phyloP scores from a whole-genome alignment of 2,113 vertebrate genomes.

The Cryptomyrus ogoouensis region DNA sequence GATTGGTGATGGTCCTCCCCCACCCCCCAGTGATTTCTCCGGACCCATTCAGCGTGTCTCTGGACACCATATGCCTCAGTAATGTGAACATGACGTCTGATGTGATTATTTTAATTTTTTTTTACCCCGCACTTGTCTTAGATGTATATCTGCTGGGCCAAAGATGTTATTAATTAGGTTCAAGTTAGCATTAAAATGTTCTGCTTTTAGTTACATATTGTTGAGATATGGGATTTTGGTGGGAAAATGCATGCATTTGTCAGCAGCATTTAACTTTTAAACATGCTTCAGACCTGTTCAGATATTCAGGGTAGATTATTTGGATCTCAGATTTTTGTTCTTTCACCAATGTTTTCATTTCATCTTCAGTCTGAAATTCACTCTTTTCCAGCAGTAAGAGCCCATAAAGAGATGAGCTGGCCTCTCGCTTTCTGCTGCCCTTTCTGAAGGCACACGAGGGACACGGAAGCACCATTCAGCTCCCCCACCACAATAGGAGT shows the following conservation, averaged over 20 bases:
- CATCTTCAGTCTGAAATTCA: slow-evolving; percentile 27
- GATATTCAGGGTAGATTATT: neutral
- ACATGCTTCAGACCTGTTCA: no score
- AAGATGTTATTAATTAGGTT: neutral
- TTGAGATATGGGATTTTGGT: neutral
- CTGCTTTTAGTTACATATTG: neutral
- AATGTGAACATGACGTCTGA: neutral
- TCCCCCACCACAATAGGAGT: slow-evolving; percentile 54
- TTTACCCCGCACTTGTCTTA: neutral
- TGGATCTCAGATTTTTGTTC: neutral
- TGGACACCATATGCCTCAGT: neutral
- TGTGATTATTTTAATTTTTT: neutral
- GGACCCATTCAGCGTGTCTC: neutral
- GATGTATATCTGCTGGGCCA: neutral
- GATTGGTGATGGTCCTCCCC: neutral
- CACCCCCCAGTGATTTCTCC: neutral
- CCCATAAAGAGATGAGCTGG: slow-evolving; percentile 35
- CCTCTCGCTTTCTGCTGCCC: slow-evolving; percentile 46
- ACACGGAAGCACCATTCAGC: slow-evolving; percentile 59
- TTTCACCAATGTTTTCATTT: neutral
- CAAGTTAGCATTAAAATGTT: neutral
- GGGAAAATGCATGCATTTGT: neutral
- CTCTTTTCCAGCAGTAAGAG: slow-evolving; percentile 17
- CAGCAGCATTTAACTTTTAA: neutral
- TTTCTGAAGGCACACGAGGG: slow-evolving; percentile 60